phyloP scores from a whole-genome alignment of 1,140 invertebrate genomes.

The Fopius arisanus region DNA sequence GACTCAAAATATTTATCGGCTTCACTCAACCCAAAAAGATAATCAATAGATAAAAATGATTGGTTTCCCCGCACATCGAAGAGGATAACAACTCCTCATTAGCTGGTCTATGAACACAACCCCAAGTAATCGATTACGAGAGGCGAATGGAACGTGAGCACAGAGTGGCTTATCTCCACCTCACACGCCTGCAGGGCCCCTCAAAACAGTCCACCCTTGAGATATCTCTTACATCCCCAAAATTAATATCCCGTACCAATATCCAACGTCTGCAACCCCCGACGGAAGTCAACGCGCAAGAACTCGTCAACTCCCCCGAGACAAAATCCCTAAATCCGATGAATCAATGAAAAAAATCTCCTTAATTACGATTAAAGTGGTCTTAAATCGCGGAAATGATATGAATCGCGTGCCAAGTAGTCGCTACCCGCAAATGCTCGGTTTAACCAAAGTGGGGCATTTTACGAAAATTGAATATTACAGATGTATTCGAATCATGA shows the following conservation, averaged over 20 bases:
- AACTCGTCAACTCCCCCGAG: background rate
- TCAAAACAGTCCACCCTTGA: constrained; percentile 43
- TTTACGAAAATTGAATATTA: constrained; percentile 31
- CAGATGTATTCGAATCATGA: background rate
- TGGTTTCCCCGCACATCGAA: too few relatives aligned
- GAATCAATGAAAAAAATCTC: background rate
- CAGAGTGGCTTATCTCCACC: constrained; percentile 1
- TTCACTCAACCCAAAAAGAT: too few relatives aligned
- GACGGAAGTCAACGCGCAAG: background rate
- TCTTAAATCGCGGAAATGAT: background rate
- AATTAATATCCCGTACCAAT: constrained; percentile 64
- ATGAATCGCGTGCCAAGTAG: constrained; percentile 28
- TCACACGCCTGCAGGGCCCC: constrained; percentile 2
- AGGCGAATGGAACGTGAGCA: background rate
- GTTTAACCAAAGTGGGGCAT: constrained; percentile 14
- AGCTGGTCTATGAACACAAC: background rate
- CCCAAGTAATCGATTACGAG: background rate
- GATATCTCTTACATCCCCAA: constrained; percentile 60
- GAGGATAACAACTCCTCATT: background rate
- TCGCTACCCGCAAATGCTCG: constrained; percentile 5
- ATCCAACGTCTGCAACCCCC: constrained; percentile 38
- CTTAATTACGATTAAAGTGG: background rate
- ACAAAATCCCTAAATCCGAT: background rate
- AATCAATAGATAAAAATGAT: too few relatives aligned
- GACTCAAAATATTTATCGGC: too few relatives aligned